A percentile compares a stretch with the other conserved stretches of the same genome.
Evolutionary conservation across 2,113 vertebrate genomes (phyloP).

Genomic region (Platysternon megacephalum): DNA sequence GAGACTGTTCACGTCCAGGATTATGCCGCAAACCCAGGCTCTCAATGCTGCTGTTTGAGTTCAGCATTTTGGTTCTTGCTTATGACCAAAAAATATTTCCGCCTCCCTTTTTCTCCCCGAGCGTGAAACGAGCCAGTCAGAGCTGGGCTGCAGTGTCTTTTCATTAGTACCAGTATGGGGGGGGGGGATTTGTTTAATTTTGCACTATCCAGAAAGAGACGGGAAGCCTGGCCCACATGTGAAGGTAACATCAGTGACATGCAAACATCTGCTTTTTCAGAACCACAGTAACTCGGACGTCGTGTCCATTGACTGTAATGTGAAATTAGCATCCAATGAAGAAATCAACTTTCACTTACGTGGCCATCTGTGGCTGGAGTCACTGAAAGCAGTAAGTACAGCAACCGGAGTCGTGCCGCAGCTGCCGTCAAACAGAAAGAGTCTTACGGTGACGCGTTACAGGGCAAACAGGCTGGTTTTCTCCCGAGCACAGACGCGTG

Average conservation of each 20-base stretch:
- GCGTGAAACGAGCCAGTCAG: background rate
- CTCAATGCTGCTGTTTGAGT: background rate
- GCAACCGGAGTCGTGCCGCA: fast-evolving
- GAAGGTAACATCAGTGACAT: fast-evolving
- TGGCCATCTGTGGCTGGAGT: conserved; percentile 82
- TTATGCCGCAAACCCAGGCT: background rate
- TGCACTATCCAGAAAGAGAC: background rate
- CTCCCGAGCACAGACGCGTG: fast-evolving
- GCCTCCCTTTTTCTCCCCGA: background rate
- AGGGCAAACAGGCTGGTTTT: fast-evolving
- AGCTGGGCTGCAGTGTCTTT: background rate
- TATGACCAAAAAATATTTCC: background rate
- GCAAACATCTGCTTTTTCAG: conserved; percentile 69
- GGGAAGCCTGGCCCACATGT: background rate
- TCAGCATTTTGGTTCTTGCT: background rate
- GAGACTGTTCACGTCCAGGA: background rate
- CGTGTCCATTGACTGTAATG: conserved; percentile 78
- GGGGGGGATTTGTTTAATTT: background rate
- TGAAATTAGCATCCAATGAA: conserved; percentile 78
- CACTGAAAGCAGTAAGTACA: conserved; percentile 84
- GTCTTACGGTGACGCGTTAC: fast-evolving
- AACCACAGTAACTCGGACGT: conserved; percentile 85
- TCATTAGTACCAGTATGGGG: fast-evolving
- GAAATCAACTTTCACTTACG: conserved; percentile 78
- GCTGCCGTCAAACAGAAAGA: fast-evolving